These are phyloP conservation scores for Acrossocheilus fasciatus DNA, from an alignment of 2,797 vertebrate genomes.

Conservation along the genomic window DNA sequence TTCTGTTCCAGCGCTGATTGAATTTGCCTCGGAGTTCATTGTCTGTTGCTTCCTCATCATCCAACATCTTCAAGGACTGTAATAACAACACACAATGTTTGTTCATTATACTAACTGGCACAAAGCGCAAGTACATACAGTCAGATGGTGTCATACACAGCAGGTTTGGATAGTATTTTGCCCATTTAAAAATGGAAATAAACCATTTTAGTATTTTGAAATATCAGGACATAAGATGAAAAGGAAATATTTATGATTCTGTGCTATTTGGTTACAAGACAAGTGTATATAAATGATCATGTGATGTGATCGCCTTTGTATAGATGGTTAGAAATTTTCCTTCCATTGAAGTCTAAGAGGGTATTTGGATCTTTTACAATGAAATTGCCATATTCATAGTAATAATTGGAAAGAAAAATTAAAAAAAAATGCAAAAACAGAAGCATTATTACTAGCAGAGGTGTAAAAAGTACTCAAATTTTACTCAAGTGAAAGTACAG, in stretches of 20 bases:
- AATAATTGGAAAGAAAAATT: not conserved
- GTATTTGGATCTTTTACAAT: not conserved
- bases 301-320: not conserved
- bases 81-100: slow-evolving; percentile 34
- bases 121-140: slow-evolving; percentile 2
- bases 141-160: not conserved
- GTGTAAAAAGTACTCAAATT: too few species aligned
- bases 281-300: not conserved
- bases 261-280: not conserved
- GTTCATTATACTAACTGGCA: slow-evolving; percentile 18
- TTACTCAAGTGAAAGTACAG: too few species aligned
- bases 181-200: not conserved
- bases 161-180: not conserved
- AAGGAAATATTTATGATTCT: not conserved
- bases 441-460: not conserved
- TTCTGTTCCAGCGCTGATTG: slow-evolving; percentile 96
- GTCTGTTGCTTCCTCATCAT: slow-evolving; percentile 93
- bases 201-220: not conserved
- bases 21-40: slow-evolving; percentile 94
- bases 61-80: slow-evolving; percentile 91
- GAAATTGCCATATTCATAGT: not conserved
- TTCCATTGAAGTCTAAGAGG: not conserved
- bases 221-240: not conserved
- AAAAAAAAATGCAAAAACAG: not conserved
- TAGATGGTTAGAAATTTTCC: not conserved